phyloP scores from a whole-genome alignment of 2,888 invertebrate genomes.

The Drosophila neotestacea region DNA sequence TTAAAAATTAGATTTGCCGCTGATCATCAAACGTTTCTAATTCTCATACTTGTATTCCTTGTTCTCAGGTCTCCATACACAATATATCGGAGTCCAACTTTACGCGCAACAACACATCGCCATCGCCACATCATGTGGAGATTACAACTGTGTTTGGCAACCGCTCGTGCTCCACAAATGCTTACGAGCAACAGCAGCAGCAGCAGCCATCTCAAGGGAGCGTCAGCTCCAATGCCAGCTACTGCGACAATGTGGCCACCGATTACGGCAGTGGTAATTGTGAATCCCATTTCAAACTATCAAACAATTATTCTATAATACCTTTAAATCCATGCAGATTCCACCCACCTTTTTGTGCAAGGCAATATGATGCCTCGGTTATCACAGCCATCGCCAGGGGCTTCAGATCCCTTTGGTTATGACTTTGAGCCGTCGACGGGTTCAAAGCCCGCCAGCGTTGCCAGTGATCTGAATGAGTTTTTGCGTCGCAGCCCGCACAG shows the following conservation, averaged over 20 bases:
- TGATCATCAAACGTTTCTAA: neutral
- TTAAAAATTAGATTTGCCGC: too few relatives aligned
- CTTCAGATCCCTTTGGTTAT: constrained; percentile 94
- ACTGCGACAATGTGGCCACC: constrained; percentile 73
- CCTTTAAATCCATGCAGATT: constrained; percentile 56
- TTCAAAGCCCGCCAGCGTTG: constrained; percentile 86
- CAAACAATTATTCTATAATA: neutral
- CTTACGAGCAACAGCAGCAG: constrained; percentile 74
- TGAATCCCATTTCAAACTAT: too few relatives aligned
- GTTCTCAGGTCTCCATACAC: constrained; percentile 84
- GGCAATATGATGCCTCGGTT: constrained; percentile 89
- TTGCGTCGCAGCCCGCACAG: constrained; percentile 84
- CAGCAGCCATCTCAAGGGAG: constrained; percentile 52
- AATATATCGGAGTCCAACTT: constrained; percentile 85
- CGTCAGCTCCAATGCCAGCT: constrained; percentile 64
- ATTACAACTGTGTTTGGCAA: constrained; percentile 84
- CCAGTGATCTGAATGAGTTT: constrained; percentile 91
- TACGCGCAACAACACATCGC: constrained; percentile 80
- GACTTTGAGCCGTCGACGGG: constrained; percentile 91
- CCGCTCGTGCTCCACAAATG: constrained; percentile 70
- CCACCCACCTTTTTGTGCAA: constrained; percentile 91
- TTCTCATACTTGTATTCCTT: neutral
- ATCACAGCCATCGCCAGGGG: constrained; percentile 87
- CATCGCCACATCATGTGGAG: constrained; percentile 84
- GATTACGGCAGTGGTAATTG: constrained; percentile 77